Evolutionary conservation across 2,888 invertebrate genomes (phyloP), one percentile per base, ranked within the genome.

Genomic region (Rotaria sp.): DNA sequence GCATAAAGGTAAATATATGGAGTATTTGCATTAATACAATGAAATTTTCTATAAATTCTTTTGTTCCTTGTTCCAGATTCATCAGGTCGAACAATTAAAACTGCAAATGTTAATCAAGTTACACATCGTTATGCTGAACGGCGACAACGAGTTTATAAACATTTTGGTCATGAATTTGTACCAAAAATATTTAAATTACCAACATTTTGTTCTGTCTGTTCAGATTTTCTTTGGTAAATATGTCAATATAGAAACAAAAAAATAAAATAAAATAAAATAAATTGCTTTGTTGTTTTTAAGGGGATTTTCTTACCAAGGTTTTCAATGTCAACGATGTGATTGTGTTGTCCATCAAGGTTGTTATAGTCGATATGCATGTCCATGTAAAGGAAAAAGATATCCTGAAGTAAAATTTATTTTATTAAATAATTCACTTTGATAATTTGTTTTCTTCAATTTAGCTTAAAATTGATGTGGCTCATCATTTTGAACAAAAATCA

Each of bases 161-260:
- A 80, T 45, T 80, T 45, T 80, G 80, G 80, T 45, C 80, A 80
- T 80, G 45, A 80, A 80, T 80, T 80, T 80, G 45, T 80, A 21
- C n/a, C 80, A 15, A 80, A 80, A 45, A 80, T 80, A 45, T 80
- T 80, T 13, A 80, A 80, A 45, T 45, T 45, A 45, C 80, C 80
- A 26, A 80, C 80, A 45, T 80, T 45, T 45, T 80, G 80, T 80
- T 24, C 80, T 11, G 80, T 80, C 3, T 80, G 80, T 18, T 26
- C 41, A 13, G 45, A 80, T 7, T 45, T 45, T 13, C 45, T 80
- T 45, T 80, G 80, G 80, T 80, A 80, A 80, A 13, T 50, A 3
- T 3, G 15, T 50, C 50, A 2, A 30, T 30, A 0, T 30, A 11
- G n/a, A 59, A 8, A 52, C 24, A 3, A 5, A 35, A 7, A 35